Conservation (phyloP, 30 jellyfish, hydroid and myxozoan genomes). For the Clytia hemisphaerica region DNA sequence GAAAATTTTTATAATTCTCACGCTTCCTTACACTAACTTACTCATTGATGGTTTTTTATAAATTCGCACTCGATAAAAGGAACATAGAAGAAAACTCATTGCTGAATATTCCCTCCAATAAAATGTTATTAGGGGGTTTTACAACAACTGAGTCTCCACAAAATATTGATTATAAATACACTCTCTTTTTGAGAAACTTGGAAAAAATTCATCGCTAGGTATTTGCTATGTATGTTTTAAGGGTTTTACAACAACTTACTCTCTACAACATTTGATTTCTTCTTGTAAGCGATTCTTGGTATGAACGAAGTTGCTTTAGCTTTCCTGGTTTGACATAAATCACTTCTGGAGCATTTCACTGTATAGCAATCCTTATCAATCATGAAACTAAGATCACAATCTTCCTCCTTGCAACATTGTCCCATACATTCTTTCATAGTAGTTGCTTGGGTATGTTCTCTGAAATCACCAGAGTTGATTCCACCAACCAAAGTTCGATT, state of each 20-base stretch:
- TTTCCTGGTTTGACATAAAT: conserved; percentile 65
- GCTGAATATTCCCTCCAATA: too few relatives aligned
- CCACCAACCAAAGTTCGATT: conserved; percentile 90
- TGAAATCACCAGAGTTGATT: conserved; percentile 80
- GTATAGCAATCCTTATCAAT: conserved; percentile 86
- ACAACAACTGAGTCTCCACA: too few relatives aligned
- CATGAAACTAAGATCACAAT: conserved; percentile 90
- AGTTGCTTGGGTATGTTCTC: conserved; percentile 86
- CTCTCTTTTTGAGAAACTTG: too few relatives aligned
- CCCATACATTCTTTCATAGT: conserved; percentile 84
- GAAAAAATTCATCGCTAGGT: too few relatives aligned
- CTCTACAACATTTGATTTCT: conserved; percentile 43
- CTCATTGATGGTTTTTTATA: too few relatives aligned
- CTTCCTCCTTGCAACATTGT: conserved; percentile 71
- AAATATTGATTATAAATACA: too few relatives aligned
- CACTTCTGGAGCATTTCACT: conserved; percentile 66
- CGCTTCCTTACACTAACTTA: too few relatives aligned
- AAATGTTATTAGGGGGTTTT: too few relatives aligned
- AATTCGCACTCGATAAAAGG: too few relatives aligned
- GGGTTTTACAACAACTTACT: conserved; percentile 48
- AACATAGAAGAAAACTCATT: too few relatives aligned
- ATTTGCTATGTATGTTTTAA: too few relatives aligned
- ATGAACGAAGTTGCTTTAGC: conserved; percentile 89
- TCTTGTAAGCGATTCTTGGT: conserved; percentile 79
- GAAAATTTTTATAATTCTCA: too few relatives aligned